Evolutionary conservation across 1,140 invertebrate genomes (phyloP).

Genomic region (Helicoverpa armigera): DNA sequence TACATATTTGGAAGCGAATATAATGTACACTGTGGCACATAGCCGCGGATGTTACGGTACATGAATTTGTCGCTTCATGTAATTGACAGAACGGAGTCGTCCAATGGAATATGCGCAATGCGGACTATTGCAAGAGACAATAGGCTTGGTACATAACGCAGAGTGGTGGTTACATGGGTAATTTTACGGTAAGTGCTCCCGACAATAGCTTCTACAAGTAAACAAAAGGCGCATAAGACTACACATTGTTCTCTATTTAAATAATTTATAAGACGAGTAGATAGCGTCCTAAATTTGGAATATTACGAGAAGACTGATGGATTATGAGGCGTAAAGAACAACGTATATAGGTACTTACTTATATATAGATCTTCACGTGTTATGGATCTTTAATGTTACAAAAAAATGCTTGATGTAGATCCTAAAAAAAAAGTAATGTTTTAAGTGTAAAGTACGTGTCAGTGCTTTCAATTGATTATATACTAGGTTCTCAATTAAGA

Average conservation of each 20-base stretch:
- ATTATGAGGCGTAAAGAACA: constrained; percentile 8
- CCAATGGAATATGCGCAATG: constrained; percentile 53
- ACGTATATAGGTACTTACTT: background rate
- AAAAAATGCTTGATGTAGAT: too few relatives aligned
- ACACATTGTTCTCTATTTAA: constrained; percentile 75
- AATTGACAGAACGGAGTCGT: constrained; percentile 55
- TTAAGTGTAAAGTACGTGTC: too few relatives aligned
- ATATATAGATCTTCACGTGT: background rate
- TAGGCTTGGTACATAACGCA: constrained; percentile 65
- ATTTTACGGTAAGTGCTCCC: constrained; percentile 79
- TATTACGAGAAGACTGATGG: background rate
- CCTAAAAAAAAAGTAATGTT: too few relatives aligned
- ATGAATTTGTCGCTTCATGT: constrained; percentile 71
- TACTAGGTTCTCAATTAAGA: background rate
- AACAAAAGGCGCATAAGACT: constrained; percentile 67
- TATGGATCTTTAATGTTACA: too few relatives aligned
- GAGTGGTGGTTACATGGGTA: constrained; percentile 61
- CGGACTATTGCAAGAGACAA: constrained; percentile 60
- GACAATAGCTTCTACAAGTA: constrained; percentile 74
- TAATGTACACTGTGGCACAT: constrained; percentile 59
- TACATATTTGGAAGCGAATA: constrained; percentile 17
- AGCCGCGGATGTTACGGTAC: constrained; percentile 64
- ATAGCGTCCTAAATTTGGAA: constrained; percentile 46
- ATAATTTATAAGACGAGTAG: constrained; percentile 59
- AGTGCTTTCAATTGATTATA: background rate